Percentiles rank a stretch among this genome's conserved stretches.
These are phyloP conservation scores for Agriopis leucophaearia DNA, from an alignment of 2,888 invertebrate genomes.

Conservation along the genomic window DNA sequence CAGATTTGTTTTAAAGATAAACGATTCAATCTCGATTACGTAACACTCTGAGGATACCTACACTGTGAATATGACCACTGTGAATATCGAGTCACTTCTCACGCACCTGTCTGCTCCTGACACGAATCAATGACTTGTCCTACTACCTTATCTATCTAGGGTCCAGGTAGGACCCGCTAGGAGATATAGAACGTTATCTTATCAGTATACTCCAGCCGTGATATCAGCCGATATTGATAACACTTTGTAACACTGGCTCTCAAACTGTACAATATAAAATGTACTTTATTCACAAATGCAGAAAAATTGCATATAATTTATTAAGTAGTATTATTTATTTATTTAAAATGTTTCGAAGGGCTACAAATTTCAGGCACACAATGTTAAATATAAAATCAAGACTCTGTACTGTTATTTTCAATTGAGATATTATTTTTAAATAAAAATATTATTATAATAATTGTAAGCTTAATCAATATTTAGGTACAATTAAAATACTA, in stretches of 20 bases:
- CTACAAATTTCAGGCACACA: too few relatives aligned
- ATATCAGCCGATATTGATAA: conserved; percentile 60
- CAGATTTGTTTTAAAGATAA: neutral
- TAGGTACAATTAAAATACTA: neutral
- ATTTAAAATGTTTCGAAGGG: too few relatives aligned
- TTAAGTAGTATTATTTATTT: too few relatives aligned
- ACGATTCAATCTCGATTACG: conserved; percentile 1
- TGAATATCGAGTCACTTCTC: neutral
- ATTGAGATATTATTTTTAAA: too few relatives aligned
- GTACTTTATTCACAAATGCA: too few relatives aligned
- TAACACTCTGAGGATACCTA: neutral
- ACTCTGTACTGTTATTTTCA: too few relatives aligned
- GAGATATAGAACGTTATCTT: conserved; percentile 43
- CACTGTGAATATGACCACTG: too few relatives aligned
- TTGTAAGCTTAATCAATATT: neutral
- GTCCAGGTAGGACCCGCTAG: neutral
- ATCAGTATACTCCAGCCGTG: conserved; percentile 47
- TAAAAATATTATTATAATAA: too few relatives aligned
- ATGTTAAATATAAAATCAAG: too few relatives aligned
- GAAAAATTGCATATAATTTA: too few relatives aligned
- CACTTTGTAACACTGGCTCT: conserved; percentile 46
- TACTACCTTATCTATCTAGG: conserved; percentile 15
- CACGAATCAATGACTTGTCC: conserved; percentile 12
- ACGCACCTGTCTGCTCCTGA: conserved; percentile 6
- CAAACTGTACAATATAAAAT: conserved; percentile 52